phyloP scores from a whole-genome alignment of 2,113 vertebrate species.

The Cynopterus brachyotis region DNA sequence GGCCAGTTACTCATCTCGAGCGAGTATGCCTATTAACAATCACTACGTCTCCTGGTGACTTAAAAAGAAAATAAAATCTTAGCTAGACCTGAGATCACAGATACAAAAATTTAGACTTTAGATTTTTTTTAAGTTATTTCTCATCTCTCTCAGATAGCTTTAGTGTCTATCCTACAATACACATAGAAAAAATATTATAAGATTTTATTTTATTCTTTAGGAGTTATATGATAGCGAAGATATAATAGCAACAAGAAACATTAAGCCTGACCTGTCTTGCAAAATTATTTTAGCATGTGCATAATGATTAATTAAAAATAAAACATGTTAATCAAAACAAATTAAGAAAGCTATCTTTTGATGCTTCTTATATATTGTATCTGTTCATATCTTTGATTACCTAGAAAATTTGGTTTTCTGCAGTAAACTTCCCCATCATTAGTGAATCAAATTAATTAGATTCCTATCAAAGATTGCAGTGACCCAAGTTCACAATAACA shows the following conservation, averaged over 20 bases:
- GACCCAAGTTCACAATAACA: background rate
- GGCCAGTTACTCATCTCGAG: background rate
- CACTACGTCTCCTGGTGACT: background rate
- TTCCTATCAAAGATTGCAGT: background rate
- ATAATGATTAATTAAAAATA: constrained; percentile 42
- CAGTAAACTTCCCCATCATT: background rate
- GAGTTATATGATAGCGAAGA: background rate
- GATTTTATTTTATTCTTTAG: background rate
- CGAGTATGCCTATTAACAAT: background rate
- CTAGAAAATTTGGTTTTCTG: background rate
- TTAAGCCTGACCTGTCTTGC: background rate
- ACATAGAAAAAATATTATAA: background rate
- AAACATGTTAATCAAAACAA: constrained; percentile 44
- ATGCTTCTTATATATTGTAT: background rate
- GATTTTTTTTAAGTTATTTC: background rate
- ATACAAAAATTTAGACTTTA: background rate
- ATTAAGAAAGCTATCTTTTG: background rate
- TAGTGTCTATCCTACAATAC: background rate
- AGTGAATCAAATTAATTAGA: constrained; percentile 5
- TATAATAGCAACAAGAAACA: background rate
- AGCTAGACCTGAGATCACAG: background rate
- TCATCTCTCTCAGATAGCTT: background rate
- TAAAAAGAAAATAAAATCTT: constrained; percentile 11
- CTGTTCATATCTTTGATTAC: background rate
- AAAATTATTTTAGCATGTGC: background rate